Percentiles rank a stretch among this genome's conserved stretches.
These are phyloP conservation scores for Mionectes macconnelli DNA, from an alignment of 2,113 vertebrate genomes.

Conservation along the genomic window DNA sequence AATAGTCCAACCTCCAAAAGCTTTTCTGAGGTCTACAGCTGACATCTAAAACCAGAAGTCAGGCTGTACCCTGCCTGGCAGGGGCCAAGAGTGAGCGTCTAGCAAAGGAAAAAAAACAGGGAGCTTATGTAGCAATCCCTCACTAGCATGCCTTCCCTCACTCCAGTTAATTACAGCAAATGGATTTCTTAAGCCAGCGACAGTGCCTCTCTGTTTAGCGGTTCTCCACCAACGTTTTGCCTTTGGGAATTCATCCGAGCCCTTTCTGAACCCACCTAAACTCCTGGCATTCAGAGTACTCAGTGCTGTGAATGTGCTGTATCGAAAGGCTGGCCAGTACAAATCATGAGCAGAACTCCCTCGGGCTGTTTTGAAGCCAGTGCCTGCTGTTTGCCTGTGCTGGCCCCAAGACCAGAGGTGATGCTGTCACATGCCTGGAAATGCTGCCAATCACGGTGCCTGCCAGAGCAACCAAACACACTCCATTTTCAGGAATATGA, in stretches of 20 bases:
- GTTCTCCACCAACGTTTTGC: neutral
- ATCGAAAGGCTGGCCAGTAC: neutral
- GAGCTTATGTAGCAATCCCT: neutral
- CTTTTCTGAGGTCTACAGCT: neutral
- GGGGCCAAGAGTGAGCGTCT: neutral
- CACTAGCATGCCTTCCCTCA: accelerated
- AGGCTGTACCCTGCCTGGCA: neutral
- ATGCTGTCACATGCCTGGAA: neutral
- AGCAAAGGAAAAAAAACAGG: neutral
- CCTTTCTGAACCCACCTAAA: neutral
- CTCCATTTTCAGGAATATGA: neutral
- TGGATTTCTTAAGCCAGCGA: accelerated
- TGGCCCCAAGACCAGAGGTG: neutral
- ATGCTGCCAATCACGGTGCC: neutral
- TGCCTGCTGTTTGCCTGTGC: neutral
- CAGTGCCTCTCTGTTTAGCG: neutral
- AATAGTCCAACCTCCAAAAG: neutral
- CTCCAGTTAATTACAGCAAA: neutral
- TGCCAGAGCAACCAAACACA: neutral
- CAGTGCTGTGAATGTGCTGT: neutral
- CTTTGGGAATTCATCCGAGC: neutral
- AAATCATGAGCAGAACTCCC: neutral
- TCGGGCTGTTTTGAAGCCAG: neutral
- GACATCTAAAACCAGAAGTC: neutral
- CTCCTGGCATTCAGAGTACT: neutral